These are phyloP conservation scores for Dasyprocta punctata DNA, from an alignment of 2,113 vertebrate species.

Conservation along the genomic window DNA sequence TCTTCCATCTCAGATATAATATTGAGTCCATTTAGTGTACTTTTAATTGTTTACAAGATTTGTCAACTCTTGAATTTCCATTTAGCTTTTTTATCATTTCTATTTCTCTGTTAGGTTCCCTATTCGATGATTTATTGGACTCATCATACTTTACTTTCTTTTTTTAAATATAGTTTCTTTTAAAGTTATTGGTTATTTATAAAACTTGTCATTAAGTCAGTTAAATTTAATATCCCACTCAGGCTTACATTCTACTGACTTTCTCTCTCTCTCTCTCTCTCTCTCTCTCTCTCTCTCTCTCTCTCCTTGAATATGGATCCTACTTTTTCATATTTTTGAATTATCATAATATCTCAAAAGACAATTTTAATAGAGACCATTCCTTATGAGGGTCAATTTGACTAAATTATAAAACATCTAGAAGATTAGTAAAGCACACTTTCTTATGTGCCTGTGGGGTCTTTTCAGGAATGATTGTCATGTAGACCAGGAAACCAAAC, in stretches of 20 bases:
- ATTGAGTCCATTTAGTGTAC: not conserved
- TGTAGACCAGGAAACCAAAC: not conserved
- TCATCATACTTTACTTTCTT: not conserved
- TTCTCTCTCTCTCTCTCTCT: not conserved
- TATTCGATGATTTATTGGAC: not conserved
- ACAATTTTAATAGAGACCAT: not conserved
- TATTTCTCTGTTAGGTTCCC: not conserved
- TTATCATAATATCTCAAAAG: not conserved
- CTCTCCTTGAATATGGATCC: not conserved
- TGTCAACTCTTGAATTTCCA: not conserved
- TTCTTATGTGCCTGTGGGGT: not conserved
- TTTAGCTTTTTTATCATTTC: not conserved
- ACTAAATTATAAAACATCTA: not conserved
- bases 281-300: too few relatives aligned
- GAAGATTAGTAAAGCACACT: not conserved
- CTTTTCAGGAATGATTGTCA: not conserved
- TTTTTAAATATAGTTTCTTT: not conserved
- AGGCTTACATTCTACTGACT: not conserved
- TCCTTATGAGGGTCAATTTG: not conserved
- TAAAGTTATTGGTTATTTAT: too few relatives aligned
- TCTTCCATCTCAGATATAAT: not conserved
- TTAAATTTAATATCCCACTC: not conserved
- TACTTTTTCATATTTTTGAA: not conserved
- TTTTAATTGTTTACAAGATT: not conserved
- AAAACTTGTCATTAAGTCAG: not conserved